Evolutionary conservation across 2,113 vertebrate genomes (phyloP).

Genomic region (Podiceps cristatus): DNA sequence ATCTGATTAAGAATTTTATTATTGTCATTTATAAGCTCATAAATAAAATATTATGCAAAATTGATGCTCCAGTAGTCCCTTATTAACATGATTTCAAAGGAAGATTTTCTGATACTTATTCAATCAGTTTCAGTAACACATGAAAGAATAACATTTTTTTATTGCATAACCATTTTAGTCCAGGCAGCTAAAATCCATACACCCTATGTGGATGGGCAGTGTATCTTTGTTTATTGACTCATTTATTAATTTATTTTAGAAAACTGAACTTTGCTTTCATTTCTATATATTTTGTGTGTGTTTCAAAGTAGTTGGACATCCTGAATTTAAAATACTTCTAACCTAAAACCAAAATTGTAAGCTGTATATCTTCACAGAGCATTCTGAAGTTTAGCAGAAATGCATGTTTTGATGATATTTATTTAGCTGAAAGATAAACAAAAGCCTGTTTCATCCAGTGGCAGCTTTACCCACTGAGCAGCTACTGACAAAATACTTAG

Average conservation of each 20-base stretch:
- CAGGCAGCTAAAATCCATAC: neutral
- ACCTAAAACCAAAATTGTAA: neutral
- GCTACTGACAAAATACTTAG: neutral
- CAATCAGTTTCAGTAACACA: neutral
- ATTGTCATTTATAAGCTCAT: neutral
- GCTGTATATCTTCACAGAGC: neutral
- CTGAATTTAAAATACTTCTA: neutral
- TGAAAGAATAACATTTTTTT: neutral
- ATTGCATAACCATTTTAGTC: neutral
- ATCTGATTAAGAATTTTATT: slow-evolving; percentile 6
- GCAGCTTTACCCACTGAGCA: neutral
- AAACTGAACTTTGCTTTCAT: neutral
- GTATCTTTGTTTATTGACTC: neutral
- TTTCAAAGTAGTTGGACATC: neutral
- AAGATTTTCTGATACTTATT: slow-evolving; percentile 36
- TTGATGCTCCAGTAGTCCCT: neutral
- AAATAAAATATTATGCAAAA: slow-evolving; percentile 41
- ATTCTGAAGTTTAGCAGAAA: neutral
- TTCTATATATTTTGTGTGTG: neutral
- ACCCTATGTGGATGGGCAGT: neutral
- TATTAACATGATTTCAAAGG: slow-evolving; percentile 33
- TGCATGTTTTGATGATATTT: neutral
- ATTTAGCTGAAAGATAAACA: neutral
- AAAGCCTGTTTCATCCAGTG: neutral
- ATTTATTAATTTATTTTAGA: neutral